Evolutionary conservation across 2,888 invertebrate genomes (phyloP), one percentile per base, ranked within the genome.

Genomic region (Keiferia lycopersicella): DNA sequence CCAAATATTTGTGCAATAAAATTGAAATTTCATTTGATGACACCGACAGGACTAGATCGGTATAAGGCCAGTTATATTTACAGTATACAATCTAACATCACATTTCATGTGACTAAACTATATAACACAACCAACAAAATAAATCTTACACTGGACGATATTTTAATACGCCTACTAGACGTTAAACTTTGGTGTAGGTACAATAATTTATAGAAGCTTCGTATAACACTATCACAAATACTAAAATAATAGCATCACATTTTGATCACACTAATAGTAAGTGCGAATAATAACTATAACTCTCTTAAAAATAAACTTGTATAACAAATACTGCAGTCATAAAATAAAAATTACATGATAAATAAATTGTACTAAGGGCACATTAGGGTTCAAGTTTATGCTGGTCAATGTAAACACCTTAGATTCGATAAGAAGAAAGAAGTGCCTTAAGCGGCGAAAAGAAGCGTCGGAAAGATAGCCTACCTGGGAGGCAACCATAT

Each of bases 101-200:
- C 64, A 64, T 64, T 64, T 62, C 45, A 67, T 65, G 59, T 60
- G 61, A 56, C 48, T 57, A 61, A 53, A 16, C 48, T 53, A 12
- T 59, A 62, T 26, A 57, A 65, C 63, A 66, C 67, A 69, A 67
- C 69, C 66, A 65, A 65, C 53, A 65, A 61, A 26, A 66, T 66
- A 67, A 62, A 64, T 56, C 59, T 64, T 39, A 56, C 56, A 56
- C 30, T 56, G 56, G 56, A 56, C 56, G 56, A 56, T 22, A 12
- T 26, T 22, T 26, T 53, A 3, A 53, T 20, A 53, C 22, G 22
- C 16, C 14, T 41, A 20, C 38, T 18, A 59, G 45, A 16, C n/a
- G n/a, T 45, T 6, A 41, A 41, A 41, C 59, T 59, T 59, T 59
- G 59, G 59, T 59, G 59, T 39, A 12, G 34, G 26, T 20, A 38